Percentiles rank a stretch among this genome's conserved stretches.
phyloP scores from a whole-genome alignment of 1,140 invertebrate species.

The Anthonomus grandis region DNA sequence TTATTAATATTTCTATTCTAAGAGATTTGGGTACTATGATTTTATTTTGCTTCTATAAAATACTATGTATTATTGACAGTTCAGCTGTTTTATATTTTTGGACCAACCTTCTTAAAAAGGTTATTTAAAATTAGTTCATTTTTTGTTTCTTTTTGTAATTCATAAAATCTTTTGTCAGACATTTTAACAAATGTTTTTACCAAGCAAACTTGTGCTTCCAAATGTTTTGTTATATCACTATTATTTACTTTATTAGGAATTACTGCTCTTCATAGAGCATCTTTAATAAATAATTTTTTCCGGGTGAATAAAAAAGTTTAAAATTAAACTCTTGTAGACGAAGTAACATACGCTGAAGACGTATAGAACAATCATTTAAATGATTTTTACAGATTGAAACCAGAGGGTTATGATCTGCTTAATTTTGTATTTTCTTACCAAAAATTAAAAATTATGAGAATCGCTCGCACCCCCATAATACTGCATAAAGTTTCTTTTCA shows the following conservation, averaged over 20 bases:
- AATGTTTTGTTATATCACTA: too few species aligned
- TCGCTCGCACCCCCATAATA: slow-evolving; percentile 35
- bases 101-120: slow-evolving; percentile 46
- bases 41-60: slow-evolving; percentile 40
- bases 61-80: slow-evolving; percentile 34
- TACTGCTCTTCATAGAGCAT: slow-evolving; percentile 44
- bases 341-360: slow-evolving; percentile 36
- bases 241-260: slow-evolving; percentile 8
- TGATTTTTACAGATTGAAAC: slow-evolving; percentile 35
- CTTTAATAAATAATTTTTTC: slow-evolving; percentile 41
- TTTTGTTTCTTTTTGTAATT: slow-evolving; percentile 30
- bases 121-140: slow-evolving; percentile 35
- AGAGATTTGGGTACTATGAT: slow-evolving; percentile 46
- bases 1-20: too few species aligned
- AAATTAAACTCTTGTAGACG: slow-evolving; percentile 35
- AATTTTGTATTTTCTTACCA: slow-evolving; percentile 33
- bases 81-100: slow-evolving; percentile 36
- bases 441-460: slow-evolving; percentile 45
- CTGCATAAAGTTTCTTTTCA: slow-evolving; percentile 45
- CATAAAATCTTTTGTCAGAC: slow-evolving; percentile 13
- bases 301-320: slow-evolving; percentile 31
- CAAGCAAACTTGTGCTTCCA: too few species aligned
- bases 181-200: slow-evolving; percentile 11
- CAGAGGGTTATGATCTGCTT: slow-evolving; percentile 41
- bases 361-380: slow-evolving; percentile 22